Conservation (phyloP, 2,797 vertebrate species). For the Rallus crepitans region DNA sequence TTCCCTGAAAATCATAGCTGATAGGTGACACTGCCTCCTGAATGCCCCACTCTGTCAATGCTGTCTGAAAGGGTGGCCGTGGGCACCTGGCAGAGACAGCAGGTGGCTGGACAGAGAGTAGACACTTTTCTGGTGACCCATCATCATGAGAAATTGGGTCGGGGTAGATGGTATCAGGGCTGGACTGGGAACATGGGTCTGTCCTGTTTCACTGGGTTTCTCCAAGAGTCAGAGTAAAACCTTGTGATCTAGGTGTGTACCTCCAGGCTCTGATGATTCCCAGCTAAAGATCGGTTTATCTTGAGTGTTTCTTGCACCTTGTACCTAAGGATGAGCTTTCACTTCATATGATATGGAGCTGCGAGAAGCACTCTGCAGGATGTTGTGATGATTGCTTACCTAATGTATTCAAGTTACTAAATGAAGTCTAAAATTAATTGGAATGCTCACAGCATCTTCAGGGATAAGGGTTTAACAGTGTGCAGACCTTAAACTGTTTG, state of each 20-base stretch:
- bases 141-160: fast-evolving
- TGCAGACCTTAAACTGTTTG: constrained; percentile 57
- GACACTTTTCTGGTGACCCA: fast-evolving
- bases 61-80: not conserved
- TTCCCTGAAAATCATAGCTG: not conserved
- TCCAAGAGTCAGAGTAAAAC: not conserved
- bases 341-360: not conserved
- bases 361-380: not conserved
- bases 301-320: not conserved
- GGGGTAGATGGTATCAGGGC: not conserved
- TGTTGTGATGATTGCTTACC: constrained; percentile 41
- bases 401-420: constrained; percentile 47
- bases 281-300: not conserved
- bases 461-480: constrained; percentile 40
- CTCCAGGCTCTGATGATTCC: not conserved
- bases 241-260: not conserved
- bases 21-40: not conserved
- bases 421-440: constrained; percentile 59
- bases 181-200: not conserved
- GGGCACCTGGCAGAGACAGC: not conserved
- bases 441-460: constrained; percentile 36
- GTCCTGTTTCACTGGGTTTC: not conserved
- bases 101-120: not conserved
- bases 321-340: not conserved
- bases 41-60: not conserved